Evolutionary conservation across 30 jellyfish, hydroid and myxozoan genomes (phyloP), one percentile per base, ranked within the genome.

Genomic region (Catostylus mosaicus): DNA sequence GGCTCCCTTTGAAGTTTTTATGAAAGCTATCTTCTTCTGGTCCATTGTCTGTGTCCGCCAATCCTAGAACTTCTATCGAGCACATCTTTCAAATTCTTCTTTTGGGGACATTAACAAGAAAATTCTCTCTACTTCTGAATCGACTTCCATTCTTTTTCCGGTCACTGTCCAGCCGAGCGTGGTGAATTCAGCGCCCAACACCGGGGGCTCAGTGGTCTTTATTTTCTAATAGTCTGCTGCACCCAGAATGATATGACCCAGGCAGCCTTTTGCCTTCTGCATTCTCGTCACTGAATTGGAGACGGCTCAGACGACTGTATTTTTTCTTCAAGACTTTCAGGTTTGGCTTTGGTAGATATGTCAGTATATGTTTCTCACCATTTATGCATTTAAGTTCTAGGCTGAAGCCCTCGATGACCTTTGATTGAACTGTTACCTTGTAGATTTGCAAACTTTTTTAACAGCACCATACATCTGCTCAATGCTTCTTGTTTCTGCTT

Each of bases 381-480:
- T 79, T 79, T 27, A 79, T 79, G 84, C 82, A 64, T 16, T 61
- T 79, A 14, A 79, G 56, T 14, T 48, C 82, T n/a, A 79, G 50
- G 60, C 61, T 24, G 68, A 59, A 79, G 34, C 45, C 82, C 48
- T 79, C 73, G 45, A 79, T 60, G 54, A 45, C 84, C 23, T 62
- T 37, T 3, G 90, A 79, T 51, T 43, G 43, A 33, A 80, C 51
- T 0, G 51, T 64, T 45, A 82, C 80, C 23, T 52, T 34, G 93
- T 82, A 82, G 40, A 82, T 69, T 84, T 82, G 78, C 29, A 68
- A 80, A 29, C 73, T 34, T 40, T 82, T 30, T 40, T 82, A 4
- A 82, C 80, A 2, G 86, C 69, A 9, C 86, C 93, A 57, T 82
- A 82, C 93, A 82, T 82, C 54, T 82, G 93, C 69, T 82, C 93